Conservation (phyloP, 2,888 invertebrate genomes). For the Holacanthella duospinosa region DNA sequence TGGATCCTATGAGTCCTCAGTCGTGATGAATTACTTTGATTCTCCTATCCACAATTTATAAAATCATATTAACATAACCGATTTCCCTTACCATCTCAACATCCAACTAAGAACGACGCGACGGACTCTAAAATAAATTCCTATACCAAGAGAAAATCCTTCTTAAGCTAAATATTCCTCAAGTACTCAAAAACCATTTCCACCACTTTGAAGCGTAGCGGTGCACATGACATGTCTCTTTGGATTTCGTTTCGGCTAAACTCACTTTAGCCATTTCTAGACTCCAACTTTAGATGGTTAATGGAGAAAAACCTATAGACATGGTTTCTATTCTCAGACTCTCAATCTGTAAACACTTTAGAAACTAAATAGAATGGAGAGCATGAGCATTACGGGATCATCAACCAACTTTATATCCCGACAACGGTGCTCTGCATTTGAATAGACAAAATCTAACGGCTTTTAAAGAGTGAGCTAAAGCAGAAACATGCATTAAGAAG, state of each 20-base stretch:
- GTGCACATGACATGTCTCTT: neutral
- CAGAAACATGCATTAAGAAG: neutral
- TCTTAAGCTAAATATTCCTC: no score
- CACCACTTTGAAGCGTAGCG: no score
- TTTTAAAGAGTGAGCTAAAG: constrained; percentile 1
- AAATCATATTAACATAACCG: no score
- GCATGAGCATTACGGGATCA: neutral
- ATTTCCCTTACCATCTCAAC: no score
- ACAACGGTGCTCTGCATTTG: neutral
- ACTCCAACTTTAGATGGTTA: neutral
- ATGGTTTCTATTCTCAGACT: neutral
- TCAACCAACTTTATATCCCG: neutral
- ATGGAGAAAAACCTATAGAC: neutral
- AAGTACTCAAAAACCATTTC: no score
- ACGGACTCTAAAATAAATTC: no score
- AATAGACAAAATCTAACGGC: constrained; percentile 3
- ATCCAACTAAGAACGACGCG: no score
- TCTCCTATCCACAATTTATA: no score
- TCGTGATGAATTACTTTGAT: no score
- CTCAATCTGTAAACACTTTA: constrained; percentile 6
- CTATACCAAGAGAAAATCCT: no score
- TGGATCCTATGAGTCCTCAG: no score
- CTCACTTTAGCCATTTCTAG: neutral
- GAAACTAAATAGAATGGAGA: neutral
- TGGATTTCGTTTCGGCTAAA: neutral